A percentile compares a stretch with the other conserved stretches of the same genome.
phyloP scores from a whole-genome alignment of 2,888 invertebrate genomes.

The Odontothrips loti region DNA sequence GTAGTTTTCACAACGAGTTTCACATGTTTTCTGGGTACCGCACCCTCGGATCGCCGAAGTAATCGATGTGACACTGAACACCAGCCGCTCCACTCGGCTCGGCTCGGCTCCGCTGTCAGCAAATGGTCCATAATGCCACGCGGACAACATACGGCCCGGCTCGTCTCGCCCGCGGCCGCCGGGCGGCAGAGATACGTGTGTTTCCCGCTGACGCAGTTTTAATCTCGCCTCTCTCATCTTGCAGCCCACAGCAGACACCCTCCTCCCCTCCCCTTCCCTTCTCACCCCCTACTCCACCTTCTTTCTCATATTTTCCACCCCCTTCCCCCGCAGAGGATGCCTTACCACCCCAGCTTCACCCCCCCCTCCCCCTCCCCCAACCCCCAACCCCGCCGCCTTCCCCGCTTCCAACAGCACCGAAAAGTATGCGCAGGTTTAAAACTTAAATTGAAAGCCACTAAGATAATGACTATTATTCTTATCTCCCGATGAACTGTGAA shows the following conservation, averaged over 20 bases:
- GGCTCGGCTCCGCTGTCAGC: no score
- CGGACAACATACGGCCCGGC: no score
- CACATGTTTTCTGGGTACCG: no score
- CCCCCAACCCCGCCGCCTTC: not conserved
- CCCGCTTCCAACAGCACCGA: not conserved
- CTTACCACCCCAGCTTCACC: not conserved
- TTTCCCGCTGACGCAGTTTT: no score
- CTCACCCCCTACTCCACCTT: not conserved
- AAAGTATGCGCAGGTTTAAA: slow-evolving; percentile 13
- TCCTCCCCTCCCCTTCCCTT: not conserved
- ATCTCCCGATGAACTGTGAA: slow-evolving; percentile 20
- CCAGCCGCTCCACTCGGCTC: no score
- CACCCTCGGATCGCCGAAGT: no score
- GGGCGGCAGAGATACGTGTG: no score
- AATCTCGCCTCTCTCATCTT: no score
- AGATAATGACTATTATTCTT: slow-evolving; percentile 22
- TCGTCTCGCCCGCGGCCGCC: no score
- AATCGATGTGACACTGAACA: no score
- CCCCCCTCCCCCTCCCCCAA: not conserved
- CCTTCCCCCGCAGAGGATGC: not conserved
- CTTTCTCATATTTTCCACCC: not conserved
- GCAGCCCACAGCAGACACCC: not conserved
- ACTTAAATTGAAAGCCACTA: slow-evolving; percentile 23
- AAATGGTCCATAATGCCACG: no score
- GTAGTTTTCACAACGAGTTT: no score